phyloP scores from a whole-genome alignment of 1,140 invertebrate species.

The Papilio machaon region DNA sequence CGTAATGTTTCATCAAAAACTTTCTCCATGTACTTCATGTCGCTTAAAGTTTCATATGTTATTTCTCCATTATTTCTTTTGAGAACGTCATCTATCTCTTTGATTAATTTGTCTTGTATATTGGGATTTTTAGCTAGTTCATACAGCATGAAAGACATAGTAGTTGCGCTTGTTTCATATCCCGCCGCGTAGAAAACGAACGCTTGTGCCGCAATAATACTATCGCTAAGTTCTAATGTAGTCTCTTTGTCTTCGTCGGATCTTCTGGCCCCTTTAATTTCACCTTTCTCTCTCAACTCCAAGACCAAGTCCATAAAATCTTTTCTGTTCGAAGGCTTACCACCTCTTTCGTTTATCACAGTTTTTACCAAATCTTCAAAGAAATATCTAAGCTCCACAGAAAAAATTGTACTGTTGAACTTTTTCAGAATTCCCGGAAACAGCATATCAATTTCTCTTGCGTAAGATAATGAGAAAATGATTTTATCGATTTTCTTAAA shows the following conservation, averaged over 20 bases:
- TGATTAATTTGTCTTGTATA: constrained; percentile 59
- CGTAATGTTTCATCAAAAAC: constrained; percentile 79
- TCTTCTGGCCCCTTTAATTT: constrained; percentile 18
- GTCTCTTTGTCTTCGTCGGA: constrained; percentile 18
- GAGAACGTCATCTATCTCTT: constrained; percentile 67
- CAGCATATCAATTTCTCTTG: constrained; percentile 47
- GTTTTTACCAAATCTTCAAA: constrained; percentile 45
- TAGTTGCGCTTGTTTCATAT: constrained; percentile 56
- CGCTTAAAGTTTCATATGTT: constrained; percentile 65
- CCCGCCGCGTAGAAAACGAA: constrained; percentile 67
- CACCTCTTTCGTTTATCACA: constrained; percentile 40
- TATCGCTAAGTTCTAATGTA: constrained; percentile 47
- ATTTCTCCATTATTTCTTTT: constrained; percentile 57
- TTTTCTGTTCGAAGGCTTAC: constrained; percentile 36
- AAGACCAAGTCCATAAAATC: constrained; percentile 53
- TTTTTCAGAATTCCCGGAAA: constrained; percentile 48
- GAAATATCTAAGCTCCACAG: constrained; percentile 40
- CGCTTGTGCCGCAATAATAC: constrained; percentile 64
- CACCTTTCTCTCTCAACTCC: constrained; percentile 57
- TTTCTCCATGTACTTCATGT: constrained; percentile 68
- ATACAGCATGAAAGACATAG: constrained; percentile 56
- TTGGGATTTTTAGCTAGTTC: constrained; percentile 61
- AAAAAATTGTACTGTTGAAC: constrained; percentile 43
- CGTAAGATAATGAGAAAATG: constrained; percentile 39
- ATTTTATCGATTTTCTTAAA: constrained; percentile 42